These are phyloP conservation scores for Troilus luridus DNA, from an alignment of 2,888 invertebrate species.

Conservation along the genomic window DNA sequence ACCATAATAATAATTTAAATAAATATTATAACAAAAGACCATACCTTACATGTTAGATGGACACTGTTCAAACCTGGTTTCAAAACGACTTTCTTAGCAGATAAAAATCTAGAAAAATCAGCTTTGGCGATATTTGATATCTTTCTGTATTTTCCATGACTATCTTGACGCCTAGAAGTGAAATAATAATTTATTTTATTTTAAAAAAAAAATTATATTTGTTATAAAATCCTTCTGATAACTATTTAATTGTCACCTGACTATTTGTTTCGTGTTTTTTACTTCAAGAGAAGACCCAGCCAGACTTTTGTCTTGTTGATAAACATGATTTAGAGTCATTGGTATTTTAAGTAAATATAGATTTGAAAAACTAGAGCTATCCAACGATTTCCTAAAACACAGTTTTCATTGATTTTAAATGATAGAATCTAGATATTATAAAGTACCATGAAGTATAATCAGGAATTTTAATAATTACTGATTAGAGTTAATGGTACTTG, in stretches of 20 bases:
- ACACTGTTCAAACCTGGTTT: slow-evolving; percentile 70
- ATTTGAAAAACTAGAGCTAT: slow-evolving; percentile 63
- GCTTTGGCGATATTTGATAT: slow-evolving; percentile 77
- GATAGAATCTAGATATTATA: neutral
- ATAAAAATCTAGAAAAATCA: slow-evolving; percentile 77
- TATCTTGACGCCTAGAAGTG: slow-evolving; percentile 68
- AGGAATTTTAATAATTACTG: too few relatives aligned
- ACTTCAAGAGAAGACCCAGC: slow-evolving; percentile 83
- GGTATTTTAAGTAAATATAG: slow-evolving; percentile 64
- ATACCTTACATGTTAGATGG: slow-evolving; percentile 69
- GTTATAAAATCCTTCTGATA: neutral
- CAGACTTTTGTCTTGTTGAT: slow-evolving; percentile 86
- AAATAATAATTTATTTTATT: neutral
- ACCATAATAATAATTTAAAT: too few relatives aligned
- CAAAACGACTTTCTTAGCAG: slow-evolving; percentile 71
- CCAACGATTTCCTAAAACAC: slow-evolving; percentile 65
- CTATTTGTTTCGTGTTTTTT: slow-evolving; percentile 72
- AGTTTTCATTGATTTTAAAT: neutral
- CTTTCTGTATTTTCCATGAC: slow-evolving; percentile 73
- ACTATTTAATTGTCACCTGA: slow-evolving; percentile 66
- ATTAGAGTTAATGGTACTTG: neutral
- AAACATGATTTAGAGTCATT: slow-evolving; percentile 77
- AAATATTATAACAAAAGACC: neutral
- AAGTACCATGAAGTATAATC: too few relatives aligned
- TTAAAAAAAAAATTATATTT: neutral